These are phyloP conservation scores for Hydrolagus affinis DNA, from an alignment of 2,113 vertebrate genomes.

Conservation along the genomic window DNA sequence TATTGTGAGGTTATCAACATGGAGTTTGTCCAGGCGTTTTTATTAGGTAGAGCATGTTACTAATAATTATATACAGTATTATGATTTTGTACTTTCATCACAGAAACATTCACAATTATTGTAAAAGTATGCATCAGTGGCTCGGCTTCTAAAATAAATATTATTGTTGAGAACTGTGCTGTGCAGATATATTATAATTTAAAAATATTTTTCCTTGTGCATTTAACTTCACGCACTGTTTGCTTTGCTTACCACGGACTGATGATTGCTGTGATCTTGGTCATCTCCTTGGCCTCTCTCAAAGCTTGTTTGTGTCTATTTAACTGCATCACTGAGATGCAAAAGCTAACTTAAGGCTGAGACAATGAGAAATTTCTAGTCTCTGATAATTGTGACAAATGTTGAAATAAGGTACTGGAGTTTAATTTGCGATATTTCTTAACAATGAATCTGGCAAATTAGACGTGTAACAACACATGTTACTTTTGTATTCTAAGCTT, in stretches of 20 bases:
- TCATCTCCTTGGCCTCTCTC: not conserved
- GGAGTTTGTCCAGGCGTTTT: slow-evolving; percentile 20
- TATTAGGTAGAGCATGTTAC: slow-evolving; percentile 11
- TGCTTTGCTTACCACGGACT: not conserved
- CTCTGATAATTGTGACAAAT: no score
- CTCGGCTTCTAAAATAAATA: slow-evolving; percentile 14
- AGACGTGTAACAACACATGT: no score
- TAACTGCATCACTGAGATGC: no score
- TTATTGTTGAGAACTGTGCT: not conserved
- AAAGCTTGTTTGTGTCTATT: not conserved
- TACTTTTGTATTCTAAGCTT: not conserved
- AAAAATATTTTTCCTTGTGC: not conserved
- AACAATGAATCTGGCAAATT: no score
- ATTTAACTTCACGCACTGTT: not conserved
- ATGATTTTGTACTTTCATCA: slow-evolving; percentile 16
- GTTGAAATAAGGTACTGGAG: no score
- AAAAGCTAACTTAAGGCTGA: no score
- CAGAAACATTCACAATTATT: slow-evolving; percentile 17
- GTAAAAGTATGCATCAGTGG: not conserved
- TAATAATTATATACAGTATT: slow-evolving; percentile 15
- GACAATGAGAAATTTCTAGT: no score
- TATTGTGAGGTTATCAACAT: slow-evolving; percentile 26
- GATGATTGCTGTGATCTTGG: not conserved
- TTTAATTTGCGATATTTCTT: no score
- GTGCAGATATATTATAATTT: not conserved